These are phyloP conservation scores for Erebia aethiops DNA, from an alignment of 2,888 invertebrate genomes.

Conservation along the genomic window DNA sequence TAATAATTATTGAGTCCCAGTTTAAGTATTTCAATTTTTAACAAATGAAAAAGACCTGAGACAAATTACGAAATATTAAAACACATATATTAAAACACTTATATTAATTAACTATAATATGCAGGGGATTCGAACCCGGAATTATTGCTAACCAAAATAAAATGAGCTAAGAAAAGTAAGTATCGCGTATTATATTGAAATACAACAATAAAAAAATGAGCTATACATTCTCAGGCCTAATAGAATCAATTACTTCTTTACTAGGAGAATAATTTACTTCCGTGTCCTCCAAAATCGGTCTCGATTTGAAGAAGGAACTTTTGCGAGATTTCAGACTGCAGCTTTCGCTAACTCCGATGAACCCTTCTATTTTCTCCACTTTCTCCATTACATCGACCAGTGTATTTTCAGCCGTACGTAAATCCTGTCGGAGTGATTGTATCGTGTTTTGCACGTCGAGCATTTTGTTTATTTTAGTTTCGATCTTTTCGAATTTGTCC, in stretches of 20 bases:
- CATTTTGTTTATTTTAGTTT: constrained; percentile 61
- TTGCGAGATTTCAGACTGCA: constrained; percentile 48
- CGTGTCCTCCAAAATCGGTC: constrained; percentile 43
- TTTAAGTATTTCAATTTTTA: too few species aligned
- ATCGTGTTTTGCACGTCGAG: constrained; percentile 60
- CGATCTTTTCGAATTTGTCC: constrained; percentile 58
- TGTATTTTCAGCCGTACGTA: constrained; percentile 49
- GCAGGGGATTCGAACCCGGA: too few species aligned
- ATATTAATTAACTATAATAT: too few species aligned
- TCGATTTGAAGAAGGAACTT: constrained; percentile 43
- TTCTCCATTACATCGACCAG: constrained; percentile 52
- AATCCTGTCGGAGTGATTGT: constrained; percentile 50
- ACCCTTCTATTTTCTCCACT: constrained; percentile 55
- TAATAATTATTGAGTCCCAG: too few species aligned
- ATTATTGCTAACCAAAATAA: too few species aligned
- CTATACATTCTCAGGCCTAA: background rate
- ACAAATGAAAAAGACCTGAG: too few species aligned
- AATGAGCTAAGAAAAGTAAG: too few species aligned
- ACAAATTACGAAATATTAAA: too few species aligned
- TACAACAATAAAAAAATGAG: background rate
- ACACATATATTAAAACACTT: too few species aligned
- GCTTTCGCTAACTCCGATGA: constrained; percentile 40
- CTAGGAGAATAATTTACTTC: background rate
- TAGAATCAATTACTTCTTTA: background rate
- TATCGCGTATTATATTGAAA: too few species aligned